Conservation (phyloP, 2,113 vertebrate genomes). For the Mixornis gularis region DNA sequence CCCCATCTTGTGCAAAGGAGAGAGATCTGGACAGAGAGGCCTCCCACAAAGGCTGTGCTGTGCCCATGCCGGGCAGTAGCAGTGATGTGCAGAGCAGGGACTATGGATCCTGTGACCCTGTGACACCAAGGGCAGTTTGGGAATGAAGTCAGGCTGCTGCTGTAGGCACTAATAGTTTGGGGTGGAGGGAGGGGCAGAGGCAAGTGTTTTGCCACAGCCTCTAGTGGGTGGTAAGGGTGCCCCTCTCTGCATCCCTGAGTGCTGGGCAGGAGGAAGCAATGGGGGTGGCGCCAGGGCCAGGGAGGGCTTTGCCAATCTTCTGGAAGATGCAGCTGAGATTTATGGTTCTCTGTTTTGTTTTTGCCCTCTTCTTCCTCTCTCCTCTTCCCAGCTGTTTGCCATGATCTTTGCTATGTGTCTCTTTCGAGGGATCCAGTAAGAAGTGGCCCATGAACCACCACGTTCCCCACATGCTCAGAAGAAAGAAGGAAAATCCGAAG, state of each 20-base stretch:
- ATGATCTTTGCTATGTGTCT: slow-evolving; percentile 96
- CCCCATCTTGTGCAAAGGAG: neutral
- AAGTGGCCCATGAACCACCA: neutral
- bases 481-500: slow-evolving; percentile 21
- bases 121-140: neutral
- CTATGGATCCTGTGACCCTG: accelerated
- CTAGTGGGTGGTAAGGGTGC: neutral
- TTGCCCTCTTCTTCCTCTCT: neutral
- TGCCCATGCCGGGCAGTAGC: neutral
- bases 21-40: neutral
- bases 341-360: neutral
- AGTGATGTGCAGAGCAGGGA: too few species aligned
- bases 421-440: slow-evolving; percentile 88
- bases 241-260: accelerated
- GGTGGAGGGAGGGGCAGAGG: neutral
- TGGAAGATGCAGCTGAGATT: neutral
- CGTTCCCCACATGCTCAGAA: neutral
- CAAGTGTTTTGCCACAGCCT: neutral
- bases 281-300: too few species aligned
- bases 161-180: neutral
- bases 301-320: neutral
- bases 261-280: neutral
- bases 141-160: neutral
- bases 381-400: slow-evolving; percentile 80
- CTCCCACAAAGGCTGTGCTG: neutral